A percentile compares a stretch with the other conserved stretches of the same genome.
phyloP scores from a whole-genome alignment of 1,140 invertebrate species.

The Teleogryllus occipitalis region DNA sequence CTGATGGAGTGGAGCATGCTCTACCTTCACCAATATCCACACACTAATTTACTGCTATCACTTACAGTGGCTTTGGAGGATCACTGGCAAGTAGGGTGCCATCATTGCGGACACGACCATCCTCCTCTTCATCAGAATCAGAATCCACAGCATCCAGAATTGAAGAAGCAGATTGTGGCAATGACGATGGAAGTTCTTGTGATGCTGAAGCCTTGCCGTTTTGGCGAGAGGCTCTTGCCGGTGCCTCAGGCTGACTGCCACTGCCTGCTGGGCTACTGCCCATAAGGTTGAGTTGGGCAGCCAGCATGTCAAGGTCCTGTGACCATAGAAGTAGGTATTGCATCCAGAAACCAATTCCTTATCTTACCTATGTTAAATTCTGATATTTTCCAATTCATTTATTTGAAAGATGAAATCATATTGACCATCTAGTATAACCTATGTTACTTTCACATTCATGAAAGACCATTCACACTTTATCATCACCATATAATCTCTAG shows the following conservation, averaged over 20 bases:
- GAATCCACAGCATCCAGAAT: conserved; percentile 29
- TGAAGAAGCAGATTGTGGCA: conserved; percentile 15
- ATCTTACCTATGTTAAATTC: no score
- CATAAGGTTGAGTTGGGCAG: conserved; percentile 86
- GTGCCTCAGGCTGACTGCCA: conserved; percentile 29
- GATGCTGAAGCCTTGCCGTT: conserved; percentile 26
- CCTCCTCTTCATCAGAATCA: conserved; percentile 41
- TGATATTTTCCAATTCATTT: no score
- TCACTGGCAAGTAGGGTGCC: conserved; percentile 92
- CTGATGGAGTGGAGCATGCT: no score
- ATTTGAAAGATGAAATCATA: no score
- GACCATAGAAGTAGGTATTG: background rate
- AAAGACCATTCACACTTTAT: no score
- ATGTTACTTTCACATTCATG: no score
- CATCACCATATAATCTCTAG: no score
- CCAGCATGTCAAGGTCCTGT: conserved; percentile 86
- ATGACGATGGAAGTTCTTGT: conserved; percentile 18
- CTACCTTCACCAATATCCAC: background rate
- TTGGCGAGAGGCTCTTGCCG: conserved; percentile 19
- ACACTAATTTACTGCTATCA: conserved; percentile 27
- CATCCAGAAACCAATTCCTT: no score
- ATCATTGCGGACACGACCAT: conserved; percentile 63
- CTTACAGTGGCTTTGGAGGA: conserved; percentile 92
- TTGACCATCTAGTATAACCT: no score
- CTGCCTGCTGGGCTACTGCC: conserved; percentile 44